Evolutionary conservation across 2,113 vertebrate species (phyloP).

Genomic region (human (Homo sapiens)): GRCh38 chrY:908001-908500

Average conservation of each 20-base stretch:
- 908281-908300: fast-evolving
- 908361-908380: fast-evolving
- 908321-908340: too few relatives aligned
- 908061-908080: too few relatives aligned
- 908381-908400: fast-evolving
- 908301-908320: fast-evolving
- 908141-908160: too few relatives aligned
- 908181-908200: fast-evolving
- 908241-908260: fast-evolving
- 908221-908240: not conserved
- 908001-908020: too few relatives aligned
- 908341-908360: fast-evolving
- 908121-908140: too few relatives aligned
- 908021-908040: too few relatives aligned
- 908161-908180: not conserved
- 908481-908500: not conserved
- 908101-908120: too few relatives aligned
- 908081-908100: too few relatives aligned
- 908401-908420: too few relatives aligned
- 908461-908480: not conserved
- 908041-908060: too few relatives aligned
- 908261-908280: fast-evolving
- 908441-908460: not conserved
- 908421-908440: not conserved
- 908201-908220: not conserved